A percentile compares a stretch with the other conserved stretches of the same genome.
Evolutionary conservation across 2,888 invertebrate genomes (phyloP).

Genomic region (Pollenia griseotomentosa): DNA sequence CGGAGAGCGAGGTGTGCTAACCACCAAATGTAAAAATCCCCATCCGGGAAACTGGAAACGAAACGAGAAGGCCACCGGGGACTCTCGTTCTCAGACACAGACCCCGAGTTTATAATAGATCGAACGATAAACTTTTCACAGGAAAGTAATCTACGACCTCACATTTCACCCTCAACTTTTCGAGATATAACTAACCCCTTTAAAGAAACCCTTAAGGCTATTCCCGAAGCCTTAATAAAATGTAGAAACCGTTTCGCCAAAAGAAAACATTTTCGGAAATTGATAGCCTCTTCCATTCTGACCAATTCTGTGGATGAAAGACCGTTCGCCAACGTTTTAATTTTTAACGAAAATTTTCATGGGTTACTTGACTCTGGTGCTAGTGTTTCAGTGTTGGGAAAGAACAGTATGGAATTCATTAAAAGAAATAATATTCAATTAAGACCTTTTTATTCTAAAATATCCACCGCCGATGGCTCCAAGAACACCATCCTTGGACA

Average conservation of each 20-base stretch:
- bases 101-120: constrained; percentile 8
- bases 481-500: too few relatives aligned
- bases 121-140: not conserved
- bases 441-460: constrained; percentile 28
- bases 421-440: constrained; percentile 16
- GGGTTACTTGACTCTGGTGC: not conserved
- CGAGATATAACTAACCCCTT: too few relatives aligned
- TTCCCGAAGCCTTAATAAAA: not conserved
- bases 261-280: constrained; percentile 2
- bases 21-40: not conserved
- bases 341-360: not conserved
- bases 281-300: constrained; percentile 32
- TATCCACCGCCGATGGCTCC: constrained; percentile 52
- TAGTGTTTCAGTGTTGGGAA: constrained; percentile 30
- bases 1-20: not conserved
- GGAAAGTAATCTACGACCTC: not conserved
- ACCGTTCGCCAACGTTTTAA: constrained; percentile 31
- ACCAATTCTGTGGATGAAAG: constrained; percentile 1
- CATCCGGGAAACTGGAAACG: constrained; percentile 22
- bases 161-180: too few relatives aligned
- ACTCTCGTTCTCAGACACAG: not conserved
- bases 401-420: constrained; percentile 31
- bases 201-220: too few relatives aligned
- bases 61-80: not conserved
- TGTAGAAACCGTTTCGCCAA: constrained; percentile 8